Evolutionary conservation across 2,113 vertebrate species (phyloP).

Genomic region (Hemibagrus wyckioides): DNA sequence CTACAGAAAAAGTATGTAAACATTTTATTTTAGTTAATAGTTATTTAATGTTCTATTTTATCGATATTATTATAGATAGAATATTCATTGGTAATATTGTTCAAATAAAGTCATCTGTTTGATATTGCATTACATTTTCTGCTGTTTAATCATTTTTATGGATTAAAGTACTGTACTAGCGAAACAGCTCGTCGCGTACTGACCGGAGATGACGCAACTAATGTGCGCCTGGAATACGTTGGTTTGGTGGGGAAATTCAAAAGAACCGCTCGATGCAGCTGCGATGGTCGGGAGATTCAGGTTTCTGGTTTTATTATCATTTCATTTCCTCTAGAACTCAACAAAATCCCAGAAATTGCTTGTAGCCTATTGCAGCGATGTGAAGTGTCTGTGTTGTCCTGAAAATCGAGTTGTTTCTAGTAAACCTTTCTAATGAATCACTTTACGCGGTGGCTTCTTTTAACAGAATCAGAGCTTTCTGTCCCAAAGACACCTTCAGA

Average conservation of each 20-base stretch:
- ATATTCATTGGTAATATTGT: background rate
- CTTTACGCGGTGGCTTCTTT: background rate
- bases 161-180: background rate
- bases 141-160: background rate
- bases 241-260: slow-evolving; percentile 35
- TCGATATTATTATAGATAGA: background rate
- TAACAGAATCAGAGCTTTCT: background rate
- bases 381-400: background rate
- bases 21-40: background rate
- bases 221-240: slow-evolving; percentile 21
- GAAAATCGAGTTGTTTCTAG: background rate
- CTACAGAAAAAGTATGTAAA: background rate
- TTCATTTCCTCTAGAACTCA: background rate
- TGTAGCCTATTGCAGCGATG: background rate
- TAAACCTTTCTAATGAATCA: background rate
- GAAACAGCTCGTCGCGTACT: background rate
- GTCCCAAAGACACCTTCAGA: background rate
- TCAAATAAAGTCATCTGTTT: background rate
- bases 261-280: background rate
- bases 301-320: background rate
- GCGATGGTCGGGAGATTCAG: background rate
- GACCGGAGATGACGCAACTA: slow-evolving; percentile 7
- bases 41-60: background rate
- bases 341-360: background rate
- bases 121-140: background rate